Evolutionary conservation across 2,113 vertebrate species (phyloP), one percentile per base, ranked within the genome.

Genomic region (Bufo bufo): DNA sequence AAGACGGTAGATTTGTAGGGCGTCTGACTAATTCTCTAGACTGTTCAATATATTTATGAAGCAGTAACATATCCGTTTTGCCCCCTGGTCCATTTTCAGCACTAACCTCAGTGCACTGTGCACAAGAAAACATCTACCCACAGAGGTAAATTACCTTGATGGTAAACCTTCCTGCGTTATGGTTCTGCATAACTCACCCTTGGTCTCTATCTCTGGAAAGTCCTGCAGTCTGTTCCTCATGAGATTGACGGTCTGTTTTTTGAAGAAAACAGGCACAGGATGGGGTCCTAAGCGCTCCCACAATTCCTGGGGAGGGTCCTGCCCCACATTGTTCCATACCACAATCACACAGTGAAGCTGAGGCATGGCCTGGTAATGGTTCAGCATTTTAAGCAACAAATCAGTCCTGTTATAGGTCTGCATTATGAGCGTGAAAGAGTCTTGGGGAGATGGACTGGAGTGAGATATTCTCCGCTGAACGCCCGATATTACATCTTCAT

Each of bases 351-450:
- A 92, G 91, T 96, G 96, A 52, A 99, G 95, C 56, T 94, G 94
- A 52, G 97, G 96, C 33, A 97, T 92, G 1, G 95, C 98, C 92
- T 99, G 97, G 87, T 98, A 99, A 89, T 99, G 98, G 90, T 99
- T 99, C 77, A 99, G 93, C 77, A 99, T 95, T 91, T 96, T 97
- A 49, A 99, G 90, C 65, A 99, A 93, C 77, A 99, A 86, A 89
- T 99, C 97, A 0, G 97, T 98, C 90, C 98, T 96, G 13, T 99
- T 99, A 77, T 96, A 97, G 0, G 97, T 98, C 90, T 99, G 98
- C 93, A 99, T 98, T 89, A 99, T 92, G 63, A 98, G 94, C 72
- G 96, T 99, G 83, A 95, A 99, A 72, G 94, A 93, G 89, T 96
- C 94, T 61, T 89, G 89, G 69, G 90, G 59, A n/a, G 92, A 65